phyloP scores from a whole-genome alignment of 2,797 vertebrate genomes.

The Centropyge bicolor region DNA sequence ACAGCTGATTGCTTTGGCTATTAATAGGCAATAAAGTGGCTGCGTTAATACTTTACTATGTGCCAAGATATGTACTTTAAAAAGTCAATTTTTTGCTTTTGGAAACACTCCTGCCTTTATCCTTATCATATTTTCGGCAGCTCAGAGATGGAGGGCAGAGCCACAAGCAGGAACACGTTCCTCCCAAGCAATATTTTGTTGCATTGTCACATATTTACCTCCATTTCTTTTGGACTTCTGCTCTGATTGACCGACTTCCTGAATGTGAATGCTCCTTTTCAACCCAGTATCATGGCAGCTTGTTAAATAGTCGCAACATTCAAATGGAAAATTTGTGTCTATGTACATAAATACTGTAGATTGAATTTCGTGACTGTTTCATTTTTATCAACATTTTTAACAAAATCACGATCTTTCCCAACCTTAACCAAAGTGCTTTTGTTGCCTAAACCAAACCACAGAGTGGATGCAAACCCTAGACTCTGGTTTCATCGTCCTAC shows the following conservation, averaged over 20 bases:
- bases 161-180: neutral
- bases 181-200: neutral
- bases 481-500: no score
- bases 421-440: no score
- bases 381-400: no score
- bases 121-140: neutral
- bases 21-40: neutral
- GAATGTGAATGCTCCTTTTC: neutral
- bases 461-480: no score
- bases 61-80: neutral
- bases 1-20: neutral
- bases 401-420: no score
- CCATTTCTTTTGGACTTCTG: neutral
- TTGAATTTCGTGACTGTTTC: no score
- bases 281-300: no score
- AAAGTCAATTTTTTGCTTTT: neutral
- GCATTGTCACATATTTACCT: neutral
- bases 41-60: neutral
- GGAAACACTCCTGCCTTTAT: neutral
- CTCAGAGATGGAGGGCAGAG: constrained; percentile 15
- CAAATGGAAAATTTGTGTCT: no score
- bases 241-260: neutral
- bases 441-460: no score
- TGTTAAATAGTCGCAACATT: no score
- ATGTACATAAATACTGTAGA: no score